Percentiles rank a stretch among this genome's conserved stretches.
These are phyloP conservation scores for Cyaniris semiargus DNA, from an alignment of 2,888 invertebrate genomes.

Conservation along the genomic window DNA sequence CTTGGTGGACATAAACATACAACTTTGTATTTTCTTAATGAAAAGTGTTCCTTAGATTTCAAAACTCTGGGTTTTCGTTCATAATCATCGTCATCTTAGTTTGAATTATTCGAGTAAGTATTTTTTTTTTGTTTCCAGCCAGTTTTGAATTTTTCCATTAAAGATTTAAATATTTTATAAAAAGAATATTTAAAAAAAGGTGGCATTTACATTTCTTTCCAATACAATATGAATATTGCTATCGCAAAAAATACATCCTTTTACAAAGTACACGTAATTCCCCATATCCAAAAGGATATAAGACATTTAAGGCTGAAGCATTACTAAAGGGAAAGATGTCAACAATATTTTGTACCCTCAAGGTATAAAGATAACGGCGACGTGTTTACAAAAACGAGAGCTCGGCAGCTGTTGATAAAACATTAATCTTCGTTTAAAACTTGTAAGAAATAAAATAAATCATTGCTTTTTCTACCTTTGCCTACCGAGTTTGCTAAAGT, in stretches of 20 bases:
- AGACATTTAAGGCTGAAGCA: conserved; percentile 2
- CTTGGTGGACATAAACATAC: conserved; percentile 58
- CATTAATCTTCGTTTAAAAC: conserved; percentile 40
- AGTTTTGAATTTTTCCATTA: no score
- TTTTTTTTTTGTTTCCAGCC: no score
- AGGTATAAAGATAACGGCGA: conserved; percentile 44
- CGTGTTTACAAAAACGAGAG: conserved; percentile 53
- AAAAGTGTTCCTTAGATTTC: conserved; percentile 49
- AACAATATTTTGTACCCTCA: conserved; percentile 40
- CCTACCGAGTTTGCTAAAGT: conserved; percentile 36
- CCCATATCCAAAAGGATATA: conserved; percentile 9
- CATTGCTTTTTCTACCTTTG: conserved; percentile 35
- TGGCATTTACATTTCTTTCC: neutral
- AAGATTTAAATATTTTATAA: neutral
- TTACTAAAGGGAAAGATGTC: conserved; percentile 37
- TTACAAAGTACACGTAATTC: conserved; percentile 4
- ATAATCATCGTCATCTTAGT: neutral
- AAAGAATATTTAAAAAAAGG: neutral
- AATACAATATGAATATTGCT: neutral
- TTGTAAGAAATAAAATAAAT: conserved; percentile 41
- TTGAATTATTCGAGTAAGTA: neutral
- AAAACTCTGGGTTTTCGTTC: conserved; percentile 15
- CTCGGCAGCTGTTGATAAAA: conserved; percentile 44
- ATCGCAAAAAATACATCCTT: neutral
- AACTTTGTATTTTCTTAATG: conserved; percentile 66